Evolutionary conservation across 1,140 invertebrate species (phyloP), one percentile per base, ranked within the genome.

Genomic region (Tetranychus urticae): DNA sequence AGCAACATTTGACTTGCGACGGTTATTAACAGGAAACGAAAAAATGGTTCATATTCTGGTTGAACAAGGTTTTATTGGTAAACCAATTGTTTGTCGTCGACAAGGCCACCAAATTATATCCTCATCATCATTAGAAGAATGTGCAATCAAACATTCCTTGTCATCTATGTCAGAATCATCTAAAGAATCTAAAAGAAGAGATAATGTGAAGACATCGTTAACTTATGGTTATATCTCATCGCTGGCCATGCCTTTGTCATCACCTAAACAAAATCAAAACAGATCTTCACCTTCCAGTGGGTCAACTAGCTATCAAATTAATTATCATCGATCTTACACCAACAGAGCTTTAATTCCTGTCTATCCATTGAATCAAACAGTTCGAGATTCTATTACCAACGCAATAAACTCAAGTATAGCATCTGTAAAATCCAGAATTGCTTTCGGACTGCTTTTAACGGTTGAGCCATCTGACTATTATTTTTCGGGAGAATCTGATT

Each of bases 1-100:
- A 23, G 58, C 64, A 33, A 65, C 62, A 37, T 65, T 65, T 61
- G 64, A 65, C 55, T 39, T 65, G 7, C 58, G 59, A 55, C 52
- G 62, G 23, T 33, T 63, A 2, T 39, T 65, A 1, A 46, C 23
- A n/a, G 52, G 54, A n/a, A 63, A 58, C 42, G 62, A 63, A 37
- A 63, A 63, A 63, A 23, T 63, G 52, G 37, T 63, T 7, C 46
- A 63, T 34, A 55, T 42, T 7, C 45, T 62, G 10, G 33, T 62
- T 14, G 55, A 62, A 23, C 13, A 56, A 46, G 55, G 54, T 23
- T 48, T 62, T n/a, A 52, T 52, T 33, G n/a, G n/a, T 4, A 52
- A 52, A 52, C 50, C 50, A n/a, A 52, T 33, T 33, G 31, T 52
- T 33, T 52, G 50, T 56, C 14, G 36, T n/a, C 7, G 34, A 59